Evolutionary conservation across 2,888 invertebrate genomes (phyloP), one percentile per base, ranked within the genome.

Genomic region (Ichneumoninae sp.): DNA sequence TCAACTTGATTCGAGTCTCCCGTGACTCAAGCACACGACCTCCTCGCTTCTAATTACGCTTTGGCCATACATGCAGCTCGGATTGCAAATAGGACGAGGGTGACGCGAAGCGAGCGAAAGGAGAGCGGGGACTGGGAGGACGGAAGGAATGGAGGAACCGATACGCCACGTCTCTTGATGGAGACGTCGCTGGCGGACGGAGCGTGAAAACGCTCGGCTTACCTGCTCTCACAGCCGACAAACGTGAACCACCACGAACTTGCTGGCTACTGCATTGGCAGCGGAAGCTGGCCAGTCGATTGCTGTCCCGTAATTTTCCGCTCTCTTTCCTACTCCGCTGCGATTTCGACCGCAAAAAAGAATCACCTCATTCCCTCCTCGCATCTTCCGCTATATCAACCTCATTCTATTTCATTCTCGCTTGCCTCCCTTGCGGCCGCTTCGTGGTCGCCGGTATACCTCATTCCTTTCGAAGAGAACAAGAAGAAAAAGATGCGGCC

Each of bases 21-120:
- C 63, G 66, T 85, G 78, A 85, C 50, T 79, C 78, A 44, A 50
- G 81, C 47, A 65, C 57, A 26, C 57, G 76, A 68, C 47, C 71
- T 76, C 36, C 71, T 83, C 69, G 77, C 76, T 85, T 69, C 85
- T 85, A 85, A 85, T 85, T 83, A 83, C 83, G 83, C 74, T 74
- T 76, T 73, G 16, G 74, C 63, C 73, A 66, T 80, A 85, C 83
- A 85, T 47, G 73, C 76, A 74, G 73, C 76, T 80, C 66, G 63
- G 73, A 81, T 83, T 83, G 75, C 81, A 77, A 52, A 66, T 40
- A 19, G 66, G 10, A 40, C 40, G 66, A 10, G 66, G 66, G 40
- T 19, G 36, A 66, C 40, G 19, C 40, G 19, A 70, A 13, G 52
- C 65, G 71, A 71, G 63, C 70, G 76, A 76, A 70, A 81, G 76